Evolutionary conservation across 2,113 vertebrate genomes (phyloP).

Genomic region (Lagenorhynchus albirostris): DNA sequence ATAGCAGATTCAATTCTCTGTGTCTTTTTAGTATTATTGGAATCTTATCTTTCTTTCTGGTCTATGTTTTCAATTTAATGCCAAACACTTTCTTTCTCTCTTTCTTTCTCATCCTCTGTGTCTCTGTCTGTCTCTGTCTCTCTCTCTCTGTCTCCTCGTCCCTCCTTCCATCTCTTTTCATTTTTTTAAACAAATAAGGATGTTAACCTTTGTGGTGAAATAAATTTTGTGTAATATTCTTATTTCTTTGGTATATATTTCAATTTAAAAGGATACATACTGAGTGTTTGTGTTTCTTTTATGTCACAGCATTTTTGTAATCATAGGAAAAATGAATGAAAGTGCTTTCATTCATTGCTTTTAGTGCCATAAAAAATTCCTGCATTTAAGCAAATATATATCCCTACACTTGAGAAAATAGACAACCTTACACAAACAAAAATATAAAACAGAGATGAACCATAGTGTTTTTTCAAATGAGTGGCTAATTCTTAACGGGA

Average conservation of each 20-base stretch:
- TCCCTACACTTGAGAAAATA: not conserved
- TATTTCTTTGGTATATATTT: not conserved
- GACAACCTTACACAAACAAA: not conserved
- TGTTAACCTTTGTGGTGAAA: not conserved
- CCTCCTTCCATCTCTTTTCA: not conserved
- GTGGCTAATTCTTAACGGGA: not conserved
- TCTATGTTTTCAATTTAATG: constrained; percentile 73
- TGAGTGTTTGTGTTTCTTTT: not conserved
- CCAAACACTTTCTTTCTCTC: constrained; percentile 43
- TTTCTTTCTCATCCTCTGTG: not conserved
- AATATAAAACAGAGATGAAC: not conserved
- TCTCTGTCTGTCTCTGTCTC: no score
- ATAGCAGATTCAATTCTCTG: constrained; percentile 74
- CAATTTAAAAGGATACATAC: not conserved
- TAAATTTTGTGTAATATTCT: not conserved
- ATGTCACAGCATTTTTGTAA: not conserved
- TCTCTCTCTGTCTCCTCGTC: fast-evolving
- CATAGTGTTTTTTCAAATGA: not conserved
- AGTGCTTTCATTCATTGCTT: not conserved
- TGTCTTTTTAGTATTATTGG: constrained; percentile 76
- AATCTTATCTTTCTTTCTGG: constrained; percentile 79
- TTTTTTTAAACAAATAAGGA: not conserved
- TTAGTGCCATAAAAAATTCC: not conserved
- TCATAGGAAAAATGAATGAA: not conserved
- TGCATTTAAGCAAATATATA: not conserved